phyloP scores from a whole-genome alignment of 35 echinoderm and acorn worm genomes.

The Apostichopus californicus region DNA sequence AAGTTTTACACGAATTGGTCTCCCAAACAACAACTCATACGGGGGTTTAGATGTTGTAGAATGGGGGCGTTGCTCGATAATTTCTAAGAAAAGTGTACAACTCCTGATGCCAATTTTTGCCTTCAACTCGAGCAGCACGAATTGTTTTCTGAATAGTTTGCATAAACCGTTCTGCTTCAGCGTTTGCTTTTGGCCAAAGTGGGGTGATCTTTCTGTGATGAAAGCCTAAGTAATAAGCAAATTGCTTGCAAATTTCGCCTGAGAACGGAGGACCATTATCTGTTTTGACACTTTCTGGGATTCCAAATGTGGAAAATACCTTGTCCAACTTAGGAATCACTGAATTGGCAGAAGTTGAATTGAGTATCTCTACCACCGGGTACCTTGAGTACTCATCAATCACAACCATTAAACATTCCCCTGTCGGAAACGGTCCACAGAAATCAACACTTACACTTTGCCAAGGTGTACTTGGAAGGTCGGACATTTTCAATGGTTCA shows the following conservation, averaged over 20 bases:
- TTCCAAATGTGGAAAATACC: conserved; percentile 26
- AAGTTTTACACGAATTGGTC: too few relatives aligned
- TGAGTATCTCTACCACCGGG: conserved; percentile 59
- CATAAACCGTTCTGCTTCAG: conserved; percentile 54
- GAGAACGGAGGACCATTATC: conserved; percentile 54
- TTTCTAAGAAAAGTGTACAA: too few relatives aligned
- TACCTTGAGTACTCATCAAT: conserved; percentile 79
- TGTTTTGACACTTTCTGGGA: conserved; percentile 33
- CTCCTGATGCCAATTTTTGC: too few relatives aligned
- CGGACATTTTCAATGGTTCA: conserved; percentile 54
- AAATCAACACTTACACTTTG: conserved; percentile 66
- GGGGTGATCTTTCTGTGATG: conserved; percentile 37
- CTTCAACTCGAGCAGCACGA: too few relatives aligned
- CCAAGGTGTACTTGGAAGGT: conserved; percentile 57
- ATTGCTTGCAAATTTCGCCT: not conserved
- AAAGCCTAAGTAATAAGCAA: conserved; percentile 6
- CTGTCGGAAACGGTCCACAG: conserved; percentile 68
- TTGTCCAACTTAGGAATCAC: conserved; percentile 36
- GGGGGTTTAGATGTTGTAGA: too few relatives aligned
- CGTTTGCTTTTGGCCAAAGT: conserved; percentile 53
- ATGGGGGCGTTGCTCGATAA: not conserved
- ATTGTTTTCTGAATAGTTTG: conserved; percentile 28
- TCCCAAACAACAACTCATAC: too few relatives aligned
- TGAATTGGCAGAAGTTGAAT: conserved; percentile 1
- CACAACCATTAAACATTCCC: conserved; percentile 65